A percentile compares a stretch with the other conserved stretches of the same genome.
These are phyloP conservation scores for Nesoenas mayeri DNA, from an alignment of 2,113 vertebrate species.

Conservation along the genomic window DNA sequence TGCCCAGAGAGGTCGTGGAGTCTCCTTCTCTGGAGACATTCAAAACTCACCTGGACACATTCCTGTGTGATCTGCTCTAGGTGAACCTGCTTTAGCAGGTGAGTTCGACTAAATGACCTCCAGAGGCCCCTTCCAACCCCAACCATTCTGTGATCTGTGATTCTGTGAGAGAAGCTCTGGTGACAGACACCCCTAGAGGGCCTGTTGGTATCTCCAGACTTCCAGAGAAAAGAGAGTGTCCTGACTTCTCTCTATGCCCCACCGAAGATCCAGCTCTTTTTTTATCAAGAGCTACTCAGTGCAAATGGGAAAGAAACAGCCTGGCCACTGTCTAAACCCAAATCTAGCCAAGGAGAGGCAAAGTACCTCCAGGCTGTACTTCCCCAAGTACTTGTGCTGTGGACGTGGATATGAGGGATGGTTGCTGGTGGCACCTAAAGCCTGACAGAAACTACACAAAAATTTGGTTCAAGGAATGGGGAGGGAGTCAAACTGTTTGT, in stretches of 20 bases:
- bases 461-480: not conserved
- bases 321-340: not conserved
- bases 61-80: too few species aligned
- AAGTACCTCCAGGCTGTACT: not conserved
- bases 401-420: not conserved
- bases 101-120: too few species aligned
- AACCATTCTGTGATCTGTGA: too few species aligned
- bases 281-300: not conserved
- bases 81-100: too few species aligned
- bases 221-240: not conserved
- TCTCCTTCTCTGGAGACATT: too few species aligned
- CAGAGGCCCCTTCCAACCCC: too few species aligned
- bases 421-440: not conserved
- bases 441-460: not conserved
- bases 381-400: not conserved
- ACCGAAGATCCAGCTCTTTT: not conserved
- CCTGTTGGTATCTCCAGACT: not conserved
- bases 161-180: not conserved
- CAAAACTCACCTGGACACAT: too few species aligned
- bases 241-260: not conserved
- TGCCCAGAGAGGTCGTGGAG: too few species aligned
- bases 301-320: not conserved
- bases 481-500: not conserved
- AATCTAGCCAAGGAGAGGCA: not conserved
- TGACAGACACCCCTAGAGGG: not conserved